Conservation (phyloP, 2,888 invertebrate genomes). For the Hedya salicella region DNA sequence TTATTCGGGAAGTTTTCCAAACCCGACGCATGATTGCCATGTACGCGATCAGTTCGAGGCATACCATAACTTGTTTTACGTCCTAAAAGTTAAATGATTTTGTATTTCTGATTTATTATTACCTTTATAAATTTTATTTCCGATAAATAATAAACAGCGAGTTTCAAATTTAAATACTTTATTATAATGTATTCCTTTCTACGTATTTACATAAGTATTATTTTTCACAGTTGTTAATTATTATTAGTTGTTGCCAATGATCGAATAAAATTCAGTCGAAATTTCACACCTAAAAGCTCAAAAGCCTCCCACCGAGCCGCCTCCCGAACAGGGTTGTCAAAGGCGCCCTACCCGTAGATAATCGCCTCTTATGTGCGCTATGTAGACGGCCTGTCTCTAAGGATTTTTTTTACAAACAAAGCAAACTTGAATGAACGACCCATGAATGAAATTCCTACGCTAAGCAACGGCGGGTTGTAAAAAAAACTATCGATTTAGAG, state of each 20-base stretch:
- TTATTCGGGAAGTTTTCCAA: no score
- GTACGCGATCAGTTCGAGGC: no score
- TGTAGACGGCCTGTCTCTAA: conserved; percentile 78
- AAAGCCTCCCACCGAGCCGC: conserved; percentile 18
- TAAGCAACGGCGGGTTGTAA: conserved; percentile 67
- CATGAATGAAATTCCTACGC: conserved; percentile 78
- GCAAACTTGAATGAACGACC: conserved; percentile 65
- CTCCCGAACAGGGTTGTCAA: conserved; percentile 26
- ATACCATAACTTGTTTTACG: no score
- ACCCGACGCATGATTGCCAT: no score
- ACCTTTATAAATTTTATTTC: no score
- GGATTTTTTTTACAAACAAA: conserved; percentile 69
- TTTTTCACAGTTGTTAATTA: background rate
- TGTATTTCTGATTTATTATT: no score
- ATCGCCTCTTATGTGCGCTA: conserved; percentile 61
- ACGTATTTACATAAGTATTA: no score
- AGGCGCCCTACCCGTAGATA: conserved; percentile 44
- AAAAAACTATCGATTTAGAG: conserved; percentile 61
- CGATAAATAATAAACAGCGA: no score
- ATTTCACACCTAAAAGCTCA: conserved; percentile 6
- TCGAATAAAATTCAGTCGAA: background rate
- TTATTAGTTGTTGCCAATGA: background rate
- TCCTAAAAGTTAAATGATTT: no score
- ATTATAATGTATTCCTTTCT: no score
- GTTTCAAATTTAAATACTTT: no score